Percentiles rank a stretch among this genome's conserved stretches.
phyloP scores from a whole-genome alignment of 2,888 invertebrate species.

The Epinotia bilunana region DNA sequence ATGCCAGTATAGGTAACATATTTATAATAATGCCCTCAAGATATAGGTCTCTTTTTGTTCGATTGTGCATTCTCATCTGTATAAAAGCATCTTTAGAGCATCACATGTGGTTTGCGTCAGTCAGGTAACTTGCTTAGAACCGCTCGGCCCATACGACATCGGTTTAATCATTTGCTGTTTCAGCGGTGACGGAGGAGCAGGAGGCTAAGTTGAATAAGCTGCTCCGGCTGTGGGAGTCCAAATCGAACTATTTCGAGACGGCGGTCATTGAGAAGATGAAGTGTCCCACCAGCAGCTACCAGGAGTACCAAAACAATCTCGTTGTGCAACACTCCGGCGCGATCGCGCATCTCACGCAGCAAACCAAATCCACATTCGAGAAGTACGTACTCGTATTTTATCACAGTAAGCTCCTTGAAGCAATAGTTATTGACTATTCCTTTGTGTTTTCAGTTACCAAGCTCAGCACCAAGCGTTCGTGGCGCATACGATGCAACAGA shows the following conservation, averaged over 20 bases:
- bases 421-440: conserved; percentile 36
- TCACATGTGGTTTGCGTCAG: conserved; percentile 75
- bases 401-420: conserved; percentile 28
- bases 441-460: conserved; percentile 87
- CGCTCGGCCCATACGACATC: conserved; percentile 69
- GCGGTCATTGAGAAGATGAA: conserved; percentile 94
- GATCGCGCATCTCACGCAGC: conserved; percentile 90
- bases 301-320: conserved; percentile 93
- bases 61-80: conserved; percentile 77
- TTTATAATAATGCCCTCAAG: conserved; percentile 84
- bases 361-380: conserved; percentile 93
- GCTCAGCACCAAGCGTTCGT: conserved; percentile 98
- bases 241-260: conserved; percentile 94
- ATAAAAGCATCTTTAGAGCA: conserved; percentile 73
- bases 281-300: conserved; percentile 94
- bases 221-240: conserved; percentile 98
- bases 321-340: conserved; percentile 92
- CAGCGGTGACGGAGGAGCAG: conserved; percentile 94
- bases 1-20: conserved; percentile 91
- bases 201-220: conserved; percentile 96
- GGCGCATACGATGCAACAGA: conserved; percentile 94
- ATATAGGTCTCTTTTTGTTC: conserved; percentile 77
- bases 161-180: conserved; percentile 78
- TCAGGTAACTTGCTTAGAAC: conserved; percentile 80
- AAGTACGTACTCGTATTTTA: conserved; percentile 74